These are phyloP conservation scores for Hyla sarda DNA, from an alignment of 2,113 vertebrate species.

Conservation along the genomic window DNA sequence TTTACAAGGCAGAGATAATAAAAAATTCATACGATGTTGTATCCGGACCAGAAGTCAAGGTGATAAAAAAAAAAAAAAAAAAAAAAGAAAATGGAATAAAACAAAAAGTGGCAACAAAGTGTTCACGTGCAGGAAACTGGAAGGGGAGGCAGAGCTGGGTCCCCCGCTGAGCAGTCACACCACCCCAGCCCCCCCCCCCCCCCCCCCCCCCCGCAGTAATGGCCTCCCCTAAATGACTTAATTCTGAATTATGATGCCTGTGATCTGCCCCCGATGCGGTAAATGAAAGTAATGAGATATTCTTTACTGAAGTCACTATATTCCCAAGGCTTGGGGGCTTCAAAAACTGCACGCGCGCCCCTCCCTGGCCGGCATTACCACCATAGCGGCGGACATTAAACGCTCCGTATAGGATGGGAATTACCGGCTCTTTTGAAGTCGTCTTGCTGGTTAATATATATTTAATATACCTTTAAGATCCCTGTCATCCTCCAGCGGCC, in stretches of 20 bases:
- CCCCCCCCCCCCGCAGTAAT: neutral
- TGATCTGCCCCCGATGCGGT: conserved; percentile 1
- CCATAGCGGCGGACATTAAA: conserved; percentile 24
- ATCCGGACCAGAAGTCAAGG: neutral
- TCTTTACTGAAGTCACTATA: neutral
- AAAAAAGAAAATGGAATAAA: neutral
- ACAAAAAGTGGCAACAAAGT: neutral
- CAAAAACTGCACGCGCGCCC: neutral
- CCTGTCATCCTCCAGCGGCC: neutral
- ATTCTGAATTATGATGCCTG: neutral
- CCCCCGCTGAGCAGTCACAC: neutral
- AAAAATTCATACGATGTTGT: neutral
- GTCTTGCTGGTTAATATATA: conserved; percentile 25
- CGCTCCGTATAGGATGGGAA: neutral
- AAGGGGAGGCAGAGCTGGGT: neutral
- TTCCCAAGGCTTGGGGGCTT: neutral
- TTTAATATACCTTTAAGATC: conserved; percentile 26
- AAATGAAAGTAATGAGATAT: conserved; percentile 27
- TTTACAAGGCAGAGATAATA: neutral
- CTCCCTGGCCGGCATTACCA: neutral
- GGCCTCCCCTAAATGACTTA: conserved; percentile 24
- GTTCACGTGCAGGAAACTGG: neutral
- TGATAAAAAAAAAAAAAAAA: neutral
- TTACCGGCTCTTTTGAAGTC: conserved; percentile 18
- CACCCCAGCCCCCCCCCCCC: neutral